Conservation (phyloP, 2,797 vertebrate species). For the Todus mexicanus region DNA sequence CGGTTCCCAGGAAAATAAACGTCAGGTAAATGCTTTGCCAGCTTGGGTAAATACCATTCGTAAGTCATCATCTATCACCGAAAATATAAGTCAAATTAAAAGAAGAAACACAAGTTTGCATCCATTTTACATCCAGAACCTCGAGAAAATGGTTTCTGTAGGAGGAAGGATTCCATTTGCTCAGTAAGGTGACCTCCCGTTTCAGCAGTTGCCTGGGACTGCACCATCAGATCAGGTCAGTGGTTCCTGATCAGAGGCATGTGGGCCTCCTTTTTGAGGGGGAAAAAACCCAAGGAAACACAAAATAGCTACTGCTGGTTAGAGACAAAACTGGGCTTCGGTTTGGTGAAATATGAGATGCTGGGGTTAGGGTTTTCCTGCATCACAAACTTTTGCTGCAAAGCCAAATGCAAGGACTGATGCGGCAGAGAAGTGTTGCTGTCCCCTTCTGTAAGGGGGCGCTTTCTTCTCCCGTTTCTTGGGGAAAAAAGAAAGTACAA, state of each 20-base stretch:
- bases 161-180: neutral
- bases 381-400: neutral
- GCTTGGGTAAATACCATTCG: slow-evolving; percentile 90
- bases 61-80: slow-evolving; percentile 95
- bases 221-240: neutral
- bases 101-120: neutral
- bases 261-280: neutral
- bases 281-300: neutral
- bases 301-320: neutral
- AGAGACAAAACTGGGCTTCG: neutral
- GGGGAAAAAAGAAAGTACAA: neutral
- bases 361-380: neutral
- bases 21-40: slow-evolving; percentile 84
- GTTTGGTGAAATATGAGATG: neutral
- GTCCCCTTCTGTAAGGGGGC: neutral
- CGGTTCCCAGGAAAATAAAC: slow-evolving; percentile 86
- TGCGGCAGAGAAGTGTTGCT: neutral
- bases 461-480: neutral
- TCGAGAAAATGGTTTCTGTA: neutral
- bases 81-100: neutral
- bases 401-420: neutral
- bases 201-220: neutral
- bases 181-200: neutral
- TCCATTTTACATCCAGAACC: neutral
- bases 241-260: neutral